Evolutionary conservation across 2,888 invertebrate species (phyloP), one percentile per base, ranked within the genome.

Genomic region (Aricia artaxerxes): DNA sequence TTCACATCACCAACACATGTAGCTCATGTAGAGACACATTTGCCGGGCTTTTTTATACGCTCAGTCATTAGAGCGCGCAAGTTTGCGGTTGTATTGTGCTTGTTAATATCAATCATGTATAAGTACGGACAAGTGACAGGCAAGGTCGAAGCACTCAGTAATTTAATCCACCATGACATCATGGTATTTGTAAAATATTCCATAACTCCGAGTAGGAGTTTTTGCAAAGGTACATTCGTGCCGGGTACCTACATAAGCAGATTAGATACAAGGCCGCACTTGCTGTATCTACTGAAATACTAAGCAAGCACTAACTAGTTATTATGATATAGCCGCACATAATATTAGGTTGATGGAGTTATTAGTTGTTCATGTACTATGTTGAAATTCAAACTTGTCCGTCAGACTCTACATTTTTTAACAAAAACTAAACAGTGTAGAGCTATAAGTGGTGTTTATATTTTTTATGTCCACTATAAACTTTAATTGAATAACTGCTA

Each of bases 161-260:
- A 93, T 93, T 89, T 90, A 91, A 93, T 90, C 89, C 90, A 87
- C 90, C 91, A 92, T 93, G 93, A 93, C 92, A 92, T 93, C 93
- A 93, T 92, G 90, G 91, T 84, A 88, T 88, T 89, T 86, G 87
- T 84, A 90, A 90, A 91, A 91, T 91, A 91, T 93, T 92, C 92
- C 92, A 90, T 88, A 73, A 69, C 64, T 78, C 85, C 85, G 85
- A 87, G 85, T 84, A 85, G 81, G 81, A 86, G 86, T 93, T 92
- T 93, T 92, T 92, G 89, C 88, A 83, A 84, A 81, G 83, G 82
- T 84, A 85, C 82, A 85, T 84, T 84, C 84, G 82, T 84, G 78
- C 77, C 53, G 79, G 44, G 76, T 78, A 72, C 79, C 76, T 76
- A 79, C 53, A 79, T 76, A 73, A 57, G 53, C 69, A 31, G 81